A percentile compares a stretch with the other conserved stretches of the same genome.
These are phyloP conservation scores for Merodon equestris DNA, from an alignment of 2,888 invertebrate species.

Conservation along the genomic window DNA sequence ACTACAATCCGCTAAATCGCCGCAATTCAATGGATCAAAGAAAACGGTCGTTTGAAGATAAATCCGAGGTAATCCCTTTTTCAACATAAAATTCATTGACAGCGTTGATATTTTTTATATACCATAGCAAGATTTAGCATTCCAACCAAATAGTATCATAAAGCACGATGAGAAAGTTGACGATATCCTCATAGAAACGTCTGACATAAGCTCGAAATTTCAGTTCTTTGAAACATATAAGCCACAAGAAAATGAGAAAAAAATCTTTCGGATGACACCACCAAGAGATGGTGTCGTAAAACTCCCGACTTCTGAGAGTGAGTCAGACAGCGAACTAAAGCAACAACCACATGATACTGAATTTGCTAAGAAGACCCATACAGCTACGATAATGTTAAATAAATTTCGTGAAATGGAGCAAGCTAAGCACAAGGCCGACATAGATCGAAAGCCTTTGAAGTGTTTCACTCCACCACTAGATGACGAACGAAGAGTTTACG, in stretches of 20 bases:
- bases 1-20: conserved; percentile 45
- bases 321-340: conserved; percentile 87
- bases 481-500: conserved; percentile 77
- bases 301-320: conserved; percentile 80
- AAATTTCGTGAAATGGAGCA: conserved; percentile 95
- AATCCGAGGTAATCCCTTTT: conserved; percentile 65
- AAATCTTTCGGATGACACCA: conserved; percentile 92
- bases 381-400: conserved; percentile 91
- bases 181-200: conserved; percentile 88
- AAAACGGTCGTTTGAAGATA: conserved; percentile 43
- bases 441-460: conserved; percentile 89
- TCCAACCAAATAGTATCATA: conserved; percentile 82
- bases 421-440: conserved; percentile 78
- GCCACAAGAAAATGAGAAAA: conserved; percentile 82
- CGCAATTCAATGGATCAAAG: conserved; percentile 66
- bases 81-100: not conserved
- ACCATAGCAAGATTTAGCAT: conserved; percentile 24
- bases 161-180: conserved; percentile 86
- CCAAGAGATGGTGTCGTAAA: conserved; percentile 89
- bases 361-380: conserved; percentile 81
- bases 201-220: conserved; percentile 91
- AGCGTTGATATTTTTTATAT: not conserved
- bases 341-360: conserved; percentile 72
- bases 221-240: conserved; percentile 94
- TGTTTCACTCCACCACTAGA: conserved; percentile 94